Evolutionary conservation across 2,113 vertebrate species (phyloP), one percentile per base, ranked within the genome.

Genomic region (Petrocephalus zakoni): DNA sequence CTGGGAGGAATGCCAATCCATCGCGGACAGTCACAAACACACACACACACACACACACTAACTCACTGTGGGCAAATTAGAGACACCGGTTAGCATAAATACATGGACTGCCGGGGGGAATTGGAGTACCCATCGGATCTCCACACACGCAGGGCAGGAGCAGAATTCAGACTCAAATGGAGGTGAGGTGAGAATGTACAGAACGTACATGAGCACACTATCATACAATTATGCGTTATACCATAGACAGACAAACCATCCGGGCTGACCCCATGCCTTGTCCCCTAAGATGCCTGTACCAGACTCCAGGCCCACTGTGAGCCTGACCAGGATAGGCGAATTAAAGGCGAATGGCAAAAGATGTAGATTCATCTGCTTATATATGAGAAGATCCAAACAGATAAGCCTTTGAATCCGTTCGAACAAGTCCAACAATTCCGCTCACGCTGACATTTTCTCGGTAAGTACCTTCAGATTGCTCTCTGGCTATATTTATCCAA

Each of bases 11-110:
- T 64, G 61, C 9, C n/a, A 68, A 9, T 86, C 15, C 89, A 15
- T 13, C 49, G 25, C 52, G n/a, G 51, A 51, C 53, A 15, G 10
- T 52, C 85, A 29, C 25, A 86, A 49, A 86, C 85, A 86, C 85
- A 84, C 81, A 2, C 81, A 83, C 81, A 83, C 29, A 83, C 81
- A 5, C 81, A 86, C 53, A 86, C 85, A 86, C 53, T 8, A 34
- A 86, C 29, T 21, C 52, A 56, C 85, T 52, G 29, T 34, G 53
- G 78, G 78, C 42, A 82, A 82, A 29, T 68, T 13, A 68, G 61
- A 68, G 25, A 68, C 61, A 29, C 25, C n/a, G 25, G 61, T 68
- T 68, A 68, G 61, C 61, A 1, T 68, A 68, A 68, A 68, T n/a
- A 68, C 61, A 29, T 68, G 61, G n/a, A 64, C n/a, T 64, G 61